phyloP scores from a whole-genome alignment of 2,888 invertebrate genomes.

The Pyrochroa serraticornis region DNA sequence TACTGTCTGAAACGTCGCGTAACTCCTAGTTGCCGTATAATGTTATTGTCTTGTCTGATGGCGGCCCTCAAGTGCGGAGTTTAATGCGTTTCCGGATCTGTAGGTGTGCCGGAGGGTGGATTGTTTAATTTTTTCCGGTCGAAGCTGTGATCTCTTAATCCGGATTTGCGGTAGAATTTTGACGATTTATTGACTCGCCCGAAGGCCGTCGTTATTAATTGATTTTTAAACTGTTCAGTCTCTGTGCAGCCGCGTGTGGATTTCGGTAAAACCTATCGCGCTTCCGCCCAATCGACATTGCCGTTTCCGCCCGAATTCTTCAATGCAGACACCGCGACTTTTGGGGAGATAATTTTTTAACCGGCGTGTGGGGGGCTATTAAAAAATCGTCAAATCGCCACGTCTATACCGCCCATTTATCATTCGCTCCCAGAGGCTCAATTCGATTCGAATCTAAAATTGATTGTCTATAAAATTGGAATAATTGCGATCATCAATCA shows the following conservation, averaged over 20 bases:
- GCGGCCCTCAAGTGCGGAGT: constrained; percentile 9
- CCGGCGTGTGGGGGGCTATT: constrained; percentile 14
- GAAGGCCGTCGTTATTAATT: constrained; percentile 11
- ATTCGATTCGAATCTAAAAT: constrained; percentile 29
- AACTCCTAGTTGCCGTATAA: constrained; percentile 26
- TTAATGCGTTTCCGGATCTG: constrained; percentile 1
- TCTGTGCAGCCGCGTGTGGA: constrained; percentile 15
- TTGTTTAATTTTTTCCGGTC: constrained; percentile 7
- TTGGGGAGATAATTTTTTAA: not conserved
- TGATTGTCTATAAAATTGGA: constrained; percentile 33
- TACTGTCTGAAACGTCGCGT: constrained; percentile 17
- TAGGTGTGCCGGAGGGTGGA: not conserved
- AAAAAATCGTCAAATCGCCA: constrained; percentile 29
- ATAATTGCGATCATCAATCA: constrained; percentile 33
- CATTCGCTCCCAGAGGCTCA: constrained; percentile 22
- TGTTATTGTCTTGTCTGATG: constrained; percentile 23
- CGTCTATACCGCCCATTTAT: constrained; percentile 29
- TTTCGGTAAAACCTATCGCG: constrained; percentile 19
- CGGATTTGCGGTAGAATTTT: constrained; percentile 8
- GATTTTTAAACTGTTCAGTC: constrained; percentile 17
- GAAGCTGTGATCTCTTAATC: constrained; percentile 2
- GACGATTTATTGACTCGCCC: constrained; percentile 4
- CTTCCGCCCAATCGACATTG: constrained; percentile 1
- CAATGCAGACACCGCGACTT: not conserved
- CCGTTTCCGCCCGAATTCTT: not conserved